Conservation (phyloP, 2,888 invertebrate species). For the Actias luna region DNA sequence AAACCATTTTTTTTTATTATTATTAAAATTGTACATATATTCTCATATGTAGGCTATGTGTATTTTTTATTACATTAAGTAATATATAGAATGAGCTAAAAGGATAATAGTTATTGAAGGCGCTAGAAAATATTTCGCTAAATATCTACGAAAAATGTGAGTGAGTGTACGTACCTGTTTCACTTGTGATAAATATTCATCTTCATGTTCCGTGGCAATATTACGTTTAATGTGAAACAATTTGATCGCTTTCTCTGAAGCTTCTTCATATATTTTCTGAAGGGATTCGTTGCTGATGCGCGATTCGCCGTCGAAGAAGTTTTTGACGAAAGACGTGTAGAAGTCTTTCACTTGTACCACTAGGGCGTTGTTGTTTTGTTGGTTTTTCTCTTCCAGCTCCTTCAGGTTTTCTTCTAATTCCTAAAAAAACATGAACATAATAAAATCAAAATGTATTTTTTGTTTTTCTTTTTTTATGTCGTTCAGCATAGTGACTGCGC, state of each 20-base stretch:
- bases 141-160: too few relatives aligned
- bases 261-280: conserved; percentile 21
- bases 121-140: too few relatives aligned
- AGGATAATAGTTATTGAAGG: too few relatives aligned
- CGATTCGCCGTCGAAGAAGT: conserved; percentile 60
- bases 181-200: background rate
- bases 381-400: conserved; percentile 21
- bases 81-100: too few relatives aligned
- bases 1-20: too few relatives aligned
- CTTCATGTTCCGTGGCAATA: conserved; percentile 6
- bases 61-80: too few relatives aligned
- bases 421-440: conserved; percentile 16
- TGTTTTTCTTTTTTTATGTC: too few relatives aligned
- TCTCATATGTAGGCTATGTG: too few relatives aligned
- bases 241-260: conserved; percentile 13
- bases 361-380: conserved; percentile 27
- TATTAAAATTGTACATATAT: too few relatives aligned
- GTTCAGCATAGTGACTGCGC: too few relatives aligned
- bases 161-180: background rate
- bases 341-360: conserved; percentile 22
- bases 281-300: conserved; percentile 22
- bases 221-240: conserved; percentile 21
- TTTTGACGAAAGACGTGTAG: conserved; percentile 23
- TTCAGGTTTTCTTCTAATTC: conserved; percentile 23
- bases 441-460: too few relatives aligned